These are phyloP conservation scores for Lophochroa leadbeateri DNA, from an alignment of 2,113 vertebrate species.

Conservation along the genomic window DNA sequence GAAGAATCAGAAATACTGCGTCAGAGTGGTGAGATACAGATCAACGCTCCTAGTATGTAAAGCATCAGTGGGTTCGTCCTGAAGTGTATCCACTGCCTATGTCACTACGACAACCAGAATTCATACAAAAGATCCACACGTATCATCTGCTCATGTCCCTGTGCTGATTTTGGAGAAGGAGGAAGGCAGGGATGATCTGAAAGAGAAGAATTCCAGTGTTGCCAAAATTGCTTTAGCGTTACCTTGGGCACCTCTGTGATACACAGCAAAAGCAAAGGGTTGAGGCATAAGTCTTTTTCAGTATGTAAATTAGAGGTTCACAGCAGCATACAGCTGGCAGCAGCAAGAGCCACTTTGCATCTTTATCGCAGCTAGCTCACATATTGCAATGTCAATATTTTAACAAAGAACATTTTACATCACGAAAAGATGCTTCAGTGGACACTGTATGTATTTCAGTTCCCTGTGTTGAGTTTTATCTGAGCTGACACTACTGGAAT, in stretches of 20 bases:
- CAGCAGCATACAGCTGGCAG: neutral
- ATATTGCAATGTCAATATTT: neutral
- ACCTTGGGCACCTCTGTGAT: neutral
- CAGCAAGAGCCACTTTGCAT: neutral
- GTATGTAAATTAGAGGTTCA: neutral
- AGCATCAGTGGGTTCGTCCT: neutral
- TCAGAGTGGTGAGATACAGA: neutral
- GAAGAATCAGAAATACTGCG: neutral
- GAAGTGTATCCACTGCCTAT: neutral
- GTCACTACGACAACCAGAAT: neutral
- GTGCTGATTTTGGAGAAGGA: neutral
- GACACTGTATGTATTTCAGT: neutral
- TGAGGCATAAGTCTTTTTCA: neutral
- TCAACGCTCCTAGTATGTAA: neutral
- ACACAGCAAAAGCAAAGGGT: neutral
- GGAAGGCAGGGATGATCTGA: neutral
- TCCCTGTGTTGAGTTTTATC: slow-evolving; percentile 38
- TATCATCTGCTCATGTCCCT: neutral
- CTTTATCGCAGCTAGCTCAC: neutral
- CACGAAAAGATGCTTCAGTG: neutral
- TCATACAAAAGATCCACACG: neutral
- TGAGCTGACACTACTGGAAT: slow-evolving; percentile 22
- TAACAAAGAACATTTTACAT: neutral
- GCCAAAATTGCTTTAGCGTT: neutral
- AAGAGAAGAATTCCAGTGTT: neutral